A percentile compares a stretch with the other conserved stretches of the same genome.
phyloP scores from a whole-genome alignment of 2,888 invertebrate species.

The Cephus nigrinus region DNA sequence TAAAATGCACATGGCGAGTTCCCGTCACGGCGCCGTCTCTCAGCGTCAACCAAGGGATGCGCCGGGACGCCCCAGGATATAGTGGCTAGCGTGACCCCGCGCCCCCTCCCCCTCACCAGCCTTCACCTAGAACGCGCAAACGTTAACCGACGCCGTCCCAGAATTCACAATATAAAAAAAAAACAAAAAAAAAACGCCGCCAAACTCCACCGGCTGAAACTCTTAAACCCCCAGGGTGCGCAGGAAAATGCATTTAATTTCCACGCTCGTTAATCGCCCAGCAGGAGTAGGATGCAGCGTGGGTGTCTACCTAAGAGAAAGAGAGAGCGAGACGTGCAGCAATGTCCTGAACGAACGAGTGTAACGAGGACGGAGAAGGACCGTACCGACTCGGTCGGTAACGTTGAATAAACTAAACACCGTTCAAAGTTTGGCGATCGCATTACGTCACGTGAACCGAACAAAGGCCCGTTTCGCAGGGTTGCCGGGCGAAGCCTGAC shows the following conservation, averaged over 20 bases:
- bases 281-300: neutral
- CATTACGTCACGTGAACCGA: neutral
- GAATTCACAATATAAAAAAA: neutral
- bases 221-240: neutral
- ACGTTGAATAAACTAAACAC: neutral
- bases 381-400: neutral
- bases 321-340: neutral
- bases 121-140: neutral
- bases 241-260: neutral
- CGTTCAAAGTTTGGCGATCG: neutral
- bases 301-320: neutral
- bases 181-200: neutral
- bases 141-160: neutral
- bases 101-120: neutral
- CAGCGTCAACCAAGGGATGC: slow-evolving; percentile 3
- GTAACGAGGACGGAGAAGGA: neutral
- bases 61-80: neutral
- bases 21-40: slow-evolving; percentile 41
- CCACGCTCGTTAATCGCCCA: neutral
- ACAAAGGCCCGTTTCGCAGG: neutral
- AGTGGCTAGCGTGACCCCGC: neutral
- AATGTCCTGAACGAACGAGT: neutral
- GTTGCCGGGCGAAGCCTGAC: neutral
- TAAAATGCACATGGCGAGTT: slow-evolving; percentile 58
- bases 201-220: neutral